Evolutionary conservation across 2,888 invertebrate genomes (phyloP).

Genomic region (Elgonia sp.): DNA sequence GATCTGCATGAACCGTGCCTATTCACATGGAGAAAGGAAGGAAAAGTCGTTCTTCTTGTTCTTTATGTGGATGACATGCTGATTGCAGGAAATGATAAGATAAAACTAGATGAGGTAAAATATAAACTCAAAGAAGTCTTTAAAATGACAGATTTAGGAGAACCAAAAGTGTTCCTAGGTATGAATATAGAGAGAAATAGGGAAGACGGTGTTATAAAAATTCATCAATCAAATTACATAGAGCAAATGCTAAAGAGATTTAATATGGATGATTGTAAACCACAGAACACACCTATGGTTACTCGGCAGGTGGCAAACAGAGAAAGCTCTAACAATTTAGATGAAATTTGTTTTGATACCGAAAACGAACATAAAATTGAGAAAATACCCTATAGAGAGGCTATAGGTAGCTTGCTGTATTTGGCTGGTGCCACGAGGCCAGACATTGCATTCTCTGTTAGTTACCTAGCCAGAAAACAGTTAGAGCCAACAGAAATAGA

Average conservation of each 20-base stretch:
- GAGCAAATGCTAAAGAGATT: slow-evolving; percentile 54
- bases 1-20: slow-evolving; percentile 73
- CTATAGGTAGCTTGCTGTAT: neutral
- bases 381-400: neutral
- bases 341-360: no score
- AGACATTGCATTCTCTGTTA: neutral
- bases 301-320: no score
- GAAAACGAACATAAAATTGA: no score
- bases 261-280: slow-evolving; percentile 43
- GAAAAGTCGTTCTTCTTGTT: neutral
- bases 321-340: no score
- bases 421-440: no score
- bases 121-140: slow-evolving; percentile 64
- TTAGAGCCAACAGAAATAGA: neutral
- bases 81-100: slow-evolving; percentile 70
- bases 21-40: slow-evolving; percentile 41
- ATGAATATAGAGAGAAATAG: no score
- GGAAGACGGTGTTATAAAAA: slow-evolving; percentile 56
- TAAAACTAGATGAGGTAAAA: slow-evolving; percentile 69
- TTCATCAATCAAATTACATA: slow-evolving; percentile 50
- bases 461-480: neutral
- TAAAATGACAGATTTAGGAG: slow-evolving; percentile 71
- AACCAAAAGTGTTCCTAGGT: neutral
- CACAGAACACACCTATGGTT: slow-evolving; percentile 5
- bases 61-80: slow-evolving; percentile 21